Evolutionary conservation across 1,140 invertebrate species (phyloP), one percentile per base, ranked within the genome.

Genomic region (Adoxophyes honmai): DNA sequence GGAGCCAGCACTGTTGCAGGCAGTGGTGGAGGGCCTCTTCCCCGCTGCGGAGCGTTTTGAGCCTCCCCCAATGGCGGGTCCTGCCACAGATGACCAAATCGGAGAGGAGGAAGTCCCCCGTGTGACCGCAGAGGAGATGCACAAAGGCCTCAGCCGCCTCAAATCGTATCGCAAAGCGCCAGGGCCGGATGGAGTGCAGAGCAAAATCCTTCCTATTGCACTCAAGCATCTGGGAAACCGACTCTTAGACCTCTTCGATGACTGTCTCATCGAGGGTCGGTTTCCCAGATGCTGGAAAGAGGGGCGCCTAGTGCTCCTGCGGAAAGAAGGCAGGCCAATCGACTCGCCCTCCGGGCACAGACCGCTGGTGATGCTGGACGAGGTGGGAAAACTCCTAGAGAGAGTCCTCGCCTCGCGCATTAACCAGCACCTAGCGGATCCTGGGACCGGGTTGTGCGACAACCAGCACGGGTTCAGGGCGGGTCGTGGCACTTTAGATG

Each of bases 401-500:
- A 10, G 36, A n/a, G 13, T 38, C 1, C n/a, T 38, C 1, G 36
- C 36, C 13, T n/a, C 10, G 10, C 36, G 36, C 4, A 38, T 38
- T 5, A 13, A 0, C 11, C 36, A 13, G 36, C 36, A 38, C 6
- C n/a, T 38, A 11, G 1, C 4, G 10, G 10, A 13, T 1, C 4
- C 11, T 1, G 36, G 36, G 1, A 9, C 36, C 0, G 13, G 13
- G 1, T 11, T 37, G 0, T 11, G 10, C 0, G 36, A 13, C 0
- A n/a, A 13, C 36, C 36, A 37, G 5, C 13, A 11, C n/a, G 36
- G 36, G 36, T 37, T 37, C n/a, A 0, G 36, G n/a, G 3, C 1
- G 1, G 36, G 62, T 1, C 37, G 53, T 52, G 59, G 53, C 2
- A 65, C 69, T 0, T 57, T 37, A 11, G 36, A 37, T 13, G 36